Base-by-base conservation (phyloP, 1,140 invertebrate species). In the Anoplolepis gracilipes region DNA sequence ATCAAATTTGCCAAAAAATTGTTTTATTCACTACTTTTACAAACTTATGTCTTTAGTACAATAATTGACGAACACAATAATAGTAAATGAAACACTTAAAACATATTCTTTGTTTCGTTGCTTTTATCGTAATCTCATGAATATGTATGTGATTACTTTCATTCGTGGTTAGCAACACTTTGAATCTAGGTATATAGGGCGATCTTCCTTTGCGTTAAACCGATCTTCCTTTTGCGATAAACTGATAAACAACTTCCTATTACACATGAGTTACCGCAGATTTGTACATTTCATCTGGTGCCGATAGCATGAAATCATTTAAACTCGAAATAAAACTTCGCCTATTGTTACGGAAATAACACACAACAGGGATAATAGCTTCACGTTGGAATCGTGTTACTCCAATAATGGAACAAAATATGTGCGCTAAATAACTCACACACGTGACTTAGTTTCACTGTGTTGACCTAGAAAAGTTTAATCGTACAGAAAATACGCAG, bases 41-140 rank as follows among this genome's bases (percentile, higher is more conserved):
- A 55, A 64, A 55, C 42, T 7, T 46, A 13, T 2, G 6, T 25
- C 10, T 49, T 55, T 61, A 11, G 64, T 42, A 13, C 42, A 49
- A 33, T 30, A 19, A 33, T 39, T 36, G 16, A 28, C 61, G 13
- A 46, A n/a, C 30, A 25, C 22, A 61, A 33, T 59, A 75, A 62
- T 57, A 42, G 75, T 53, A 42, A 72, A 73, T 55, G 55, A 81
- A 75, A 85, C 87, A 65, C 77, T 59, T 53, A 36, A 46, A 57
- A 16, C 16, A 59, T 39, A 22, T 86, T 89, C 10, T 73, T 16
- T 30, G 5, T 77, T 55, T 28, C 11, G 36, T 76, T 46, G 33
- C 25, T 49, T 84, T 89, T 87, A 62, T 59, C 57, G 85, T 77
- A 84, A 90, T 64, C 85, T 89, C 81, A 90, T 90, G 42, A 90